Base-by-base conservation (phyloP, 1,140 invertebrate genomes). In the Potamilus streckersoni region DNA sequence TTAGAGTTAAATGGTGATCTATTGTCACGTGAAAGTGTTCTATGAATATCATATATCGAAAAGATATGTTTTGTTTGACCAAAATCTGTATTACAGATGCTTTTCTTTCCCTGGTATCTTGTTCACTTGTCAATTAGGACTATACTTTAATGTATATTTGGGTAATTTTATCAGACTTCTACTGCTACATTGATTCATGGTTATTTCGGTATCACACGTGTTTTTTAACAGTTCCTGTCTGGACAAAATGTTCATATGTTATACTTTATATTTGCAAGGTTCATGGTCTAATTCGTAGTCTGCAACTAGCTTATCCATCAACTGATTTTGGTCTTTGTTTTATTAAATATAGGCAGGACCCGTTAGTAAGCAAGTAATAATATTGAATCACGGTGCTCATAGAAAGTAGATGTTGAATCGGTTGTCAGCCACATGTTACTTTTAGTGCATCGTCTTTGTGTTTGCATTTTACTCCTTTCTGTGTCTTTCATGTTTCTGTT, bases 371-470 rank as follows among this genome's bases (percentile, higher is more conserved):
- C 69, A 55, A 55, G 72, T 79, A 6, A 79, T 76, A 49, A 79
- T 76, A 19, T 61, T 76, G 74, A 79, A 76, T 74, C 67, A 76
- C 15, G 74, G 76, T 73, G 80, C 71, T 61, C 71, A 71, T 60
- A 83, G 80, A 27, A 79, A 77, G 56, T 72, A 74, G 19, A 72
- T 72, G 27, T 63, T 49, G 23, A 76, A 73, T 38, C 61, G 12
- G 19, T 63, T 56, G 20, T 68, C 65, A 17, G 69, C 79, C 85
- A 31, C 87, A 82, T 73, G 38, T 38, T 8, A 66, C 27, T 11
- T 15, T 60, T 14, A 90, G 62, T 38, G 83, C 79, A 74, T 91
- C 89, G 74, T 88, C 11, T 89, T 78, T 91, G 90, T 20, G 89
- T 89, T 73, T 90, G 86, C 6, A 81, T 90, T 73, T 90, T 90